Evolutionary conservation across 1,140 invertebrate genomes (phyloP).

Genomic region (Asbolus verrucosus): DNA sequence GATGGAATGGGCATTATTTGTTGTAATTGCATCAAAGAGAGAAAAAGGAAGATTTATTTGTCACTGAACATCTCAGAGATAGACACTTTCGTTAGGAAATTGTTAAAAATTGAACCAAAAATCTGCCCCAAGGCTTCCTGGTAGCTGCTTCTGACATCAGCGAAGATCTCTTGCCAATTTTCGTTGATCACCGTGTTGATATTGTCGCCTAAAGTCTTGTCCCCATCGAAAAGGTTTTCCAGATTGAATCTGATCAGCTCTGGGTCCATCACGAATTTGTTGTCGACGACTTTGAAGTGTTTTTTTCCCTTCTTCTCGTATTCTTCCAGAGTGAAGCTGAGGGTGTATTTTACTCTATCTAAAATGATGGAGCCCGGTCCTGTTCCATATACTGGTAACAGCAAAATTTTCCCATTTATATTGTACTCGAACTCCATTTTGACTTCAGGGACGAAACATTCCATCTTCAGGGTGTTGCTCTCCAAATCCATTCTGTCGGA

Average conservation of each 20-base stretch:
- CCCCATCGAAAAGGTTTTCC: conserved; percentile 54
- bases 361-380: conserved; percentile 25
- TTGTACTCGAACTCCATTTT: conserved; percentile 32
- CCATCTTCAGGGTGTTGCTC: too few species aligned
- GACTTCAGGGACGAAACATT: conserved; percentile 51
- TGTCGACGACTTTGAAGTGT: conserved; percentile 17
- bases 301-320: conserved; percentile 32
- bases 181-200: conserved; percentile 51
- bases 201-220: conserved; percentile 53
- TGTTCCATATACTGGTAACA: conserved; percentile 44
- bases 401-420: conserved; percentile 47
- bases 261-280: conserved; percentile 11
- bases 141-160: conserved; percentile 41
- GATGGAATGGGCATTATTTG: too few species aligned
- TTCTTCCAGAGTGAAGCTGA: conserved; percentile 18
- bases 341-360: not conserved
- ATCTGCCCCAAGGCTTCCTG: conserved; percentile 32
- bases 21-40: too few species aligned
- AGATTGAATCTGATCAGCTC: conserved; percentile 26
- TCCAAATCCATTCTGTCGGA: too few species aligned
- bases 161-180: conserved; percentile 49
- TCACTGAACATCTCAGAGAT: not conserved
- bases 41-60: too few species aligned
- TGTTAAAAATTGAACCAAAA: conserved; percentile 12
- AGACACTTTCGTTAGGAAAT: not conserved